phyloP scores from a whole-genome alignment of 1,140 invertebrate species.

The Apis dorsata region DNA sequence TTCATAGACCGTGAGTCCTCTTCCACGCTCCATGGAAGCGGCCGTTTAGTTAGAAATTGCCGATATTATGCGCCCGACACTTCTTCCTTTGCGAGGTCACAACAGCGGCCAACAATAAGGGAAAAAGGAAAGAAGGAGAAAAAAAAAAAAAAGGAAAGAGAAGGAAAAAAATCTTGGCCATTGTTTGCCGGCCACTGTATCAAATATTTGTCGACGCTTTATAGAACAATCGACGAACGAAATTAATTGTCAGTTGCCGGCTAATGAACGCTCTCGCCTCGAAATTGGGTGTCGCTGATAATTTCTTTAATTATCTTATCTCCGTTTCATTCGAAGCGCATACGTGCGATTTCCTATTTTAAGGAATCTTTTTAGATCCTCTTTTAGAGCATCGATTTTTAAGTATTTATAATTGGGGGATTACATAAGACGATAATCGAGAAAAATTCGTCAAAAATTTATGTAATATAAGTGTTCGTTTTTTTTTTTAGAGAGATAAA shows the following conservation, averaged over 20 bases:
- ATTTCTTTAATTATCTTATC: conserved; percentile 21
- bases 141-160: background rate
- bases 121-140: background rate
- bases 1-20: conserved; percentile 38
- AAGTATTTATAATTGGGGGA: background rate
- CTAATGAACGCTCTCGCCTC: background rate
- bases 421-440: background rate
- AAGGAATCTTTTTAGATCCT: background rate
- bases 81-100: background rate
- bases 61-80: conserved; percentile 43
- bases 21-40: conserved; percentile 33
- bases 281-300: background rate
- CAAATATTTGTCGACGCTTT: conserved; percentile 22
- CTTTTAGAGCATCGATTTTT: background rate
- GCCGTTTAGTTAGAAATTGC: conserved; percentile 34
- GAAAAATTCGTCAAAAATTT: background rate
- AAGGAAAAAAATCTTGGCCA: background rate
- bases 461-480: background rate
- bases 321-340: background rate
- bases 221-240: background rate
- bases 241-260: background rate
- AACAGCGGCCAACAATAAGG: too few species aligned
- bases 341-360: background rate
- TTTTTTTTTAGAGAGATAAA: background rate
- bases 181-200: conserved; percentile 39